phyloP scores from a whole-genome alignment of 2,797 vertebrate genomes.

The Anas flavirostris region DNA sequence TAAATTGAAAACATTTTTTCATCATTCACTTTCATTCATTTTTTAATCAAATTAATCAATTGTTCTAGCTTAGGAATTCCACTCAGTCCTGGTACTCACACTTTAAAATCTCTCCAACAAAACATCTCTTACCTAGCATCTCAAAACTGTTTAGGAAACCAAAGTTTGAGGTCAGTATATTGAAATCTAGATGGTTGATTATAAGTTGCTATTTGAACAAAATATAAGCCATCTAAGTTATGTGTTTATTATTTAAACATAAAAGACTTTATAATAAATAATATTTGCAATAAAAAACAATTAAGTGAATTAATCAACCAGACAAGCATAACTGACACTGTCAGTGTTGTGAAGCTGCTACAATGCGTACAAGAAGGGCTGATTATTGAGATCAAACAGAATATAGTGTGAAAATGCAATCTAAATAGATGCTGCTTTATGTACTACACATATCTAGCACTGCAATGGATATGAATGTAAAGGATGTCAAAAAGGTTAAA shows the following conservation, averaged over 20 bases:
- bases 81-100: background rate
- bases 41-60: slow-evolving; percentile 31
- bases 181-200: background rate
- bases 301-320: background rate
- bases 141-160: slow-evolving; percentile 8
- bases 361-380: background rate
- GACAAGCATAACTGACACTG: background rate
- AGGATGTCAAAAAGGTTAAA: background rate
- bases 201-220: background rate
- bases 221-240: background rate
- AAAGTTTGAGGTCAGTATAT: background rate
- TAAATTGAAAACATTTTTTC: background rate
- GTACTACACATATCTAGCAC: background rate
- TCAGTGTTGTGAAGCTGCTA: background rate
- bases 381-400: background rate
- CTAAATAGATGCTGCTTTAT: background rate
- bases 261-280: background rate
- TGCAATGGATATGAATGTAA: background rate
- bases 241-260: background rate
- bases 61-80: slow-evolving; percentile 18
- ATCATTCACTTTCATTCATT: too few relatives aligned
- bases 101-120: slow-evolving; percentile 35
- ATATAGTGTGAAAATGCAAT: background rate
- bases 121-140: background rate
- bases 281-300: background rate